Conservation (phyloP, 2,797 vertebrate genomes). For the Carcharodon carcharias region DNA sequence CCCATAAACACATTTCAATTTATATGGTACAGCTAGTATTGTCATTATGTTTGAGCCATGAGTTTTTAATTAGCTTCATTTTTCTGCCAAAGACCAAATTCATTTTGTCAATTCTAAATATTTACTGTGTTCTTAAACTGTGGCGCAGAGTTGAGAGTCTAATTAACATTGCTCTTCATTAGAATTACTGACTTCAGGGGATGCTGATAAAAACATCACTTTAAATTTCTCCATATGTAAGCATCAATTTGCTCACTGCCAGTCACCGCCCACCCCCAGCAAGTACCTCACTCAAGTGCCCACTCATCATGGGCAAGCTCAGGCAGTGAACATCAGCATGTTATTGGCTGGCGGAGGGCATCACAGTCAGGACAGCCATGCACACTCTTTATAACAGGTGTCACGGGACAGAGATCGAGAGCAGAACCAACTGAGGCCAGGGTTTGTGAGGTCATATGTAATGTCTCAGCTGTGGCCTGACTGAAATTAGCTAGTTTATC, state of each 20-base stretch:
- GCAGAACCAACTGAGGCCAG: too few species aligned
- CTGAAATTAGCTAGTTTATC: neutral
- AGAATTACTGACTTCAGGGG: neutral
- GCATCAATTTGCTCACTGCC: neutral
- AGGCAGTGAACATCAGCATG: too few species aligned
- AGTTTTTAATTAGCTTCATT: neutral
- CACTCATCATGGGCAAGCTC: neutral
- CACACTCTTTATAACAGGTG: neutral
- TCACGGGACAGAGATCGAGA: neutral
- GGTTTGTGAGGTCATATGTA: neutral
- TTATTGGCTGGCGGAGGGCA: neutral
- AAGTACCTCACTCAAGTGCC: neutral
- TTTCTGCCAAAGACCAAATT: constrained; percentile 20
- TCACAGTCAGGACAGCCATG: neutral
- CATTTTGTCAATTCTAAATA: neutral
- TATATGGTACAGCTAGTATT: neutral
- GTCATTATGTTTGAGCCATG: neutral
- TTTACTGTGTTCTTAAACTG: neutral
- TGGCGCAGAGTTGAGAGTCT: neutral
- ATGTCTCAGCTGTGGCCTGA: neutral
- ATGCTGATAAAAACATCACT: neutral
- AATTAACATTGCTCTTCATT: neutral
- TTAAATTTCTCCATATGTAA: neutral
- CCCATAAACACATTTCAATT: neutral
- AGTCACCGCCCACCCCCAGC: neutral